Percentiles rank a stretch among this genome's conserved stretches.
Conservation (phyloP, 2,797 vertebrate species). For the Eospalax fontanierii region DNA sequence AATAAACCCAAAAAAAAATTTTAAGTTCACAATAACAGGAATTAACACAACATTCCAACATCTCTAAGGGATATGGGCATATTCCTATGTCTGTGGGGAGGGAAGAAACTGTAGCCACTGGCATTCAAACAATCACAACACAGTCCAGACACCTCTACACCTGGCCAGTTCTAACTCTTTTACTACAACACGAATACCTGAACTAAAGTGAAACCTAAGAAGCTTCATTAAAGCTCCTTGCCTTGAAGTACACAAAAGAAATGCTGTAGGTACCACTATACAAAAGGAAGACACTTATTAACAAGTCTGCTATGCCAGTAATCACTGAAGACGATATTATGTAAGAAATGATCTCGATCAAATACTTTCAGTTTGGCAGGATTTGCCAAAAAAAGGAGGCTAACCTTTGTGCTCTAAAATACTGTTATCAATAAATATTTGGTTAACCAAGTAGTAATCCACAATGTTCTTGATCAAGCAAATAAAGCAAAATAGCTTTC, state of each 20-base stretch:
- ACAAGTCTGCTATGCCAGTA: neutral
- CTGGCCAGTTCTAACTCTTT: constrained; percentile 21
- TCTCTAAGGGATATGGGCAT: constrained; percentile 6
- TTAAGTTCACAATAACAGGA: neutral
- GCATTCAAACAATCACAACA: neutral
- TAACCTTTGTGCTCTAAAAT: constrained; percentile 20
- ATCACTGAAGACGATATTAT: neutral
- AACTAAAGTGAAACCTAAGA: constrained; percentile 36
- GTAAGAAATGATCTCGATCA: constrained; percentile 23
- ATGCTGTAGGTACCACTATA: neutral
- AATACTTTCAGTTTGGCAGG: constrained; percentile 46
- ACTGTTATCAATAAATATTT: constrained; percentile 24
- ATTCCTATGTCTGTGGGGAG: constrained; percentile 5
- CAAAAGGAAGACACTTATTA: neutral
- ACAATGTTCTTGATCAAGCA: constrained; percentile 53
- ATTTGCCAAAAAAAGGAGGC: constrained; percentile 30
- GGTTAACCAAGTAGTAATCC: constrained; percentile 46
- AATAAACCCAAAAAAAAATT: neutral
- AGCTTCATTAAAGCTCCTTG: neutral
- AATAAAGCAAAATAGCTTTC: constrained; percentile 12
- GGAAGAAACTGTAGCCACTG: neutral
- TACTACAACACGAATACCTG: neutral
- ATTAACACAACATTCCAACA: constrained; percentile 22
- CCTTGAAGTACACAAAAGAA: neutral
- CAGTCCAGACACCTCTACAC: neutral